Conservation (phyloP, 2,888 invertebrate species). For the Tetanocera ferruginea region DNA sequence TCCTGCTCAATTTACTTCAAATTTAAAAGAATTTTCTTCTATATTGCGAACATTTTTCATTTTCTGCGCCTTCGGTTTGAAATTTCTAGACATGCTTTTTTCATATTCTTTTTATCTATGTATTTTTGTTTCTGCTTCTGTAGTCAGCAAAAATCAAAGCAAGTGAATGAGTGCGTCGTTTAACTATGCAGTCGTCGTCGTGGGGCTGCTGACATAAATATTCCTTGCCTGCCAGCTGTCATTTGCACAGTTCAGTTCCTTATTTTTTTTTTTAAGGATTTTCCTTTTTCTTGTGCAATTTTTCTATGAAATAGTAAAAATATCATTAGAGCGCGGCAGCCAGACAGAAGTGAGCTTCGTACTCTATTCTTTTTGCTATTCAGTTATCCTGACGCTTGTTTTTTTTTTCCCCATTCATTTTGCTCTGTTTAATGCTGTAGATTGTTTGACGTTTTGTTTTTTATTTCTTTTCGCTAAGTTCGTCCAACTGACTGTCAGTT, state of each 20-base stretch:
- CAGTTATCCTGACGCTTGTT: background rate
- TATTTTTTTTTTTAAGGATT: no score
- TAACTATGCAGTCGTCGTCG: no score
- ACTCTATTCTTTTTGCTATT: background rate
- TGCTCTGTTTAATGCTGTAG: background rate
- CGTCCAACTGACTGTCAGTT: slow-evolving; percentile 10
- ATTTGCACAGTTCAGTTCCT: no score
- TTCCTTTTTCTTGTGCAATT: no score
- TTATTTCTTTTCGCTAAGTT: background rate
- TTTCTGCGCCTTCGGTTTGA: background rate
- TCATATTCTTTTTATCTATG: no score
- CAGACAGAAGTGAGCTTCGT: background rate
- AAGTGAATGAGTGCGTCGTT: no score
- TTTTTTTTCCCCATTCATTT: background rate
- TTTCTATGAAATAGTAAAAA: background rate
- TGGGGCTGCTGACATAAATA: no score
- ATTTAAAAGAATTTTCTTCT: background rate
- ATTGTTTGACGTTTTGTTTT: background rate
- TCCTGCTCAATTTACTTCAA: background rate
- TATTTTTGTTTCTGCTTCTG: background rate
- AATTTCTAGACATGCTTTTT: background rate
- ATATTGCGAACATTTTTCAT: background rate
- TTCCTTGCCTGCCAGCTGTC: no score
- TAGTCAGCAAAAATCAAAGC: background rate
- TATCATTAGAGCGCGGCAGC: background rate